Evolutionary conservation across 2,113 vertebrate genomes (phyloP).

Genomic region (Laterallus jamaicensis): DNA sequence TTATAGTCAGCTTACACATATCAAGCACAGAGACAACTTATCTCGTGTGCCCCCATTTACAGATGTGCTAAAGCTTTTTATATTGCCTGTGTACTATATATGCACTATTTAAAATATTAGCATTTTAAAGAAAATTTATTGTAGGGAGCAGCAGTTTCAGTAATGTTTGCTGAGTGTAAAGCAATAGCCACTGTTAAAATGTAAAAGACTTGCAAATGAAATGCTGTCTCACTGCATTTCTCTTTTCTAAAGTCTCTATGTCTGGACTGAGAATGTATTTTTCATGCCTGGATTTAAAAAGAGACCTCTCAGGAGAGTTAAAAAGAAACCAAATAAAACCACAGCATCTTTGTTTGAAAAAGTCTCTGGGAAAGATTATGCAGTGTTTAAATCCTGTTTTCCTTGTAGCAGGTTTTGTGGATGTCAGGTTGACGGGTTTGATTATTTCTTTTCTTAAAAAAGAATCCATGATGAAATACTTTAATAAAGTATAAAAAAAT

Average conservation of each 20-base stretch:
- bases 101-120: neutral
- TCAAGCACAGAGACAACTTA: neutral
- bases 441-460: neutral
- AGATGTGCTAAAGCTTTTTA: neutral
- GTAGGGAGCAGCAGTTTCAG: neutral
- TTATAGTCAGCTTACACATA: neutral
- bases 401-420: constrained; percentile 10
- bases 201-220: constrained; percentile 69
- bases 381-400: constrained; percentile 19
- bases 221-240: constrained; percentile 35
- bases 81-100: neutral
- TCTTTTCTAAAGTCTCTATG: constrained; percentile 42
- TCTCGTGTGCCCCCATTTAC: neutral
- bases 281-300: constrained; percentile 65
- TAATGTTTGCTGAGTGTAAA: constrained; percentile 3
- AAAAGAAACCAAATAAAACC: constrained; percentile 60
- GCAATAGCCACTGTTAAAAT: constrained; percentile 33
- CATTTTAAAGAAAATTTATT: neutral
- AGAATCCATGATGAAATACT: neutral
- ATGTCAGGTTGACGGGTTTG: neutral
- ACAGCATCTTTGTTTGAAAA: constrained; percentile 43
- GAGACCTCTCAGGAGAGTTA: constrained; percentile 55
- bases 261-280: constrained; percentile 61
- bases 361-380: constrained; percentile 45
- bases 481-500: neutral